These are phyloP conservation scores for Bradypus variegatus DNA, from an alignment of 2,797 vertebrate genomes.

Conservation along the genomic window DNA sequence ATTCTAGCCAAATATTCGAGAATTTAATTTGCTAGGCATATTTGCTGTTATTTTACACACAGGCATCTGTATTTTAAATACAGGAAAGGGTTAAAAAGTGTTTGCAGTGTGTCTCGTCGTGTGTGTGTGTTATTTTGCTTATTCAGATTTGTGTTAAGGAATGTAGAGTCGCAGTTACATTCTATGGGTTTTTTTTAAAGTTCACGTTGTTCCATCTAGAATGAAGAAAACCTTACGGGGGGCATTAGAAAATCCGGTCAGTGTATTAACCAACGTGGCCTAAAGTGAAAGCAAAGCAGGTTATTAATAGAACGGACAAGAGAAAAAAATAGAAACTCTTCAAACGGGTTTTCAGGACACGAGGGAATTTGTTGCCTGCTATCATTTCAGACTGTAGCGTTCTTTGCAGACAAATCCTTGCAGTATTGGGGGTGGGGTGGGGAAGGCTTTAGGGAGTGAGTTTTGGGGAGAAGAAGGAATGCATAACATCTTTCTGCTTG, in stretches of 20 bases:
- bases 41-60: background rate
- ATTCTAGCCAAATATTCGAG: background rate
- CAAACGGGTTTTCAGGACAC: slow-evolving; percentile 57
- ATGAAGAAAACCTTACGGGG: slow-evolving; percentile 8
- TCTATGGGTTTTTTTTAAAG: slow-evolving; percentile 22
- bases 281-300: slow-evolving; percentile 44
- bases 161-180: slow-evolving; percentile 30
- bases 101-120: background rate
- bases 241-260: background rate
- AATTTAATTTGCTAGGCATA: background rate
- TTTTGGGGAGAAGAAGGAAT: slow-evolving; percentile 33
- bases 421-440: slow-evolving; percentile 7
- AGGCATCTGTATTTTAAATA: background rate
- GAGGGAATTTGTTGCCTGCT: slow-evolving; percentile 43
- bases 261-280: slow-evolving; percentile 46
- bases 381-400: slow-evolving; percentile 45
- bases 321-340: slow-evolving; percentile 51
- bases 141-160: slow-evolving; percentile 54
- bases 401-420: slow-evolving; percentile 58
- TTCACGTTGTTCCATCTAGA: slow-evolving; percentile 36
- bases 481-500: background rate
- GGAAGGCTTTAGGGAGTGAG: slow-evolving; percentile 7
- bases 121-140: background rate
- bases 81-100: slow-evolving; percentile 32
- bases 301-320: slow-evolving; percentile 58